phyloP scores from a whole-genome alignment of 2,113 vertebrate species.

The Lepus timidus region DNA sequence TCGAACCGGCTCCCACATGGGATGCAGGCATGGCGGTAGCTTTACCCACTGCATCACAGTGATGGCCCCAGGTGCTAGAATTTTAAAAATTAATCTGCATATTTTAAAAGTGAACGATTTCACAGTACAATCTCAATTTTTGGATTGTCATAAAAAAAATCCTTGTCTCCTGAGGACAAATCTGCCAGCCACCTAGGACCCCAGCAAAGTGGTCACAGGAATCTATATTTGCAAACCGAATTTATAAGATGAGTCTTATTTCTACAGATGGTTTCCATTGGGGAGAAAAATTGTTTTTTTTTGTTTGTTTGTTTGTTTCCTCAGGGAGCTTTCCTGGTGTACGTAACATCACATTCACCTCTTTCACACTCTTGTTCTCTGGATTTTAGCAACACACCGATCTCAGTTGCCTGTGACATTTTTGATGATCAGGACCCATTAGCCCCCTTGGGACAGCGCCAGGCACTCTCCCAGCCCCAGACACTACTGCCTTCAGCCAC shows the following conservation, averaged over 20 bases:
- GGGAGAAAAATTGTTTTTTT: neutral
- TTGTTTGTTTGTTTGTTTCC: neutral
- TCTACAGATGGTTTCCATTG: neutral
- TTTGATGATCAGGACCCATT: accelerated
- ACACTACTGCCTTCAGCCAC: neutral
- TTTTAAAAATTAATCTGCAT: neutral
- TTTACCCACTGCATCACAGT: no score
- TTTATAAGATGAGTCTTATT: neutral
- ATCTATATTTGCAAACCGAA: neutral
- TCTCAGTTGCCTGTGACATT: neutral
- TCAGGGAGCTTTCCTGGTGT: neutral
- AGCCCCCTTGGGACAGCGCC: no score
- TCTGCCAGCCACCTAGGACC: neutral
- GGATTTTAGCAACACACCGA: neutral
- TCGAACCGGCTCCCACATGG: no score
- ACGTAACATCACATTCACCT: neutral
- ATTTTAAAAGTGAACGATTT: conserved; percentile 9
- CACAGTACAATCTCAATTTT: neutral
- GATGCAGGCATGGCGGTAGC: no score
- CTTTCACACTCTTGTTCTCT: neutral
- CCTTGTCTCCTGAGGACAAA: accelerated
- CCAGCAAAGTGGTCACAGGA: neutral
- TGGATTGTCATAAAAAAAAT: neutral
- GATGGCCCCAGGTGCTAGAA: no score
- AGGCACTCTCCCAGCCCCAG: neutral